A percentile compares a stretch with the other conserved stretches of the same genome.
These are phyloP conservation scores for Poecilus cupreus DNA, from an alignment of 2,888 invertebrate genomes.

Conservation along the genomic window DNA sequence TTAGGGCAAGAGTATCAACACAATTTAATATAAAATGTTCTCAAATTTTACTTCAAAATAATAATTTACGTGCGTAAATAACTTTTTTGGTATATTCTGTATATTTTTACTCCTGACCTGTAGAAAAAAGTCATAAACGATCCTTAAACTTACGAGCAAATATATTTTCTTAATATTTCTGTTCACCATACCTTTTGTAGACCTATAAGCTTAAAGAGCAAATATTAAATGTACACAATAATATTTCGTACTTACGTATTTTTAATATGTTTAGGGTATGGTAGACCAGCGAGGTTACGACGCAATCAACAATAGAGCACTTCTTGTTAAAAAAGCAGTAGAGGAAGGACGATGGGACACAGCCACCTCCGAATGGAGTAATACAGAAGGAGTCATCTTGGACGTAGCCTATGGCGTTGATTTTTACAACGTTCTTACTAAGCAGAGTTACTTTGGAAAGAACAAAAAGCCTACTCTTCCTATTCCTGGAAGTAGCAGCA, in stretches of 20 bases:
- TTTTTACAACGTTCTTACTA: conserved; percentile 87
- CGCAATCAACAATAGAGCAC: conserved; percentile 70
- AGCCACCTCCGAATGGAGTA: conserved; percentile 80
- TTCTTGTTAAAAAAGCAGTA: conserved; percentile 67
- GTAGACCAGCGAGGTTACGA: conserved; percentile 81
- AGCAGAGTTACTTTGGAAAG: conserved; percentile 63
- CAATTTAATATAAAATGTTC: too few species aligned
- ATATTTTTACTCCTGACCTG: too few species aligned
- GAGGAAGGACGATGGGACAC: conserved; percentile 74
- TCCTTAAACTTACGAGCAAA: too few species aligned
- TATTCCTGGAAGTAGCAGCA: conserved; percentile 5
- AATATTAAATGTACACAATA: too few species aligned
- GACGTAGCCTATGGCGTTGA: conserved; percentile 80
- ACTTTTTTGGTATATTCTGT: too few species aligned
- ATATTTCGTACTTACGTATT: not conserved
- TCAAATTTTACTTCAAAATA: too few species aligned
- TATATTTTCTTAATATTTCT: too few species aligned
- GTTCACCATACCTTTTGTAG: too few species aligned
- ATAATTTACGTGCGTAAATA: too few species aligned
- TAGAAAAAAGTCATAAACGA: too few species aligned
- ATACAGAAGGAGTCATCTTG: conserved; percentile 79
- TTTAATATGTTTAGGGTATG: conserved; percentile 73
- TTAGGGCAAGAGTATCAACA: too few species aligned
- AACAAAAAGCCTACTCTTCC: not conserved
- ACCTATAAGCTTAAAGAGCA: too few species aligned